A percentile compares a stretch with the other conserved stretches of the same genome.
Evolutionary conservation across 2,888 invertebrate genomes (phyloP).

Genomic region (Temnothorax ravouxi): DNA sequence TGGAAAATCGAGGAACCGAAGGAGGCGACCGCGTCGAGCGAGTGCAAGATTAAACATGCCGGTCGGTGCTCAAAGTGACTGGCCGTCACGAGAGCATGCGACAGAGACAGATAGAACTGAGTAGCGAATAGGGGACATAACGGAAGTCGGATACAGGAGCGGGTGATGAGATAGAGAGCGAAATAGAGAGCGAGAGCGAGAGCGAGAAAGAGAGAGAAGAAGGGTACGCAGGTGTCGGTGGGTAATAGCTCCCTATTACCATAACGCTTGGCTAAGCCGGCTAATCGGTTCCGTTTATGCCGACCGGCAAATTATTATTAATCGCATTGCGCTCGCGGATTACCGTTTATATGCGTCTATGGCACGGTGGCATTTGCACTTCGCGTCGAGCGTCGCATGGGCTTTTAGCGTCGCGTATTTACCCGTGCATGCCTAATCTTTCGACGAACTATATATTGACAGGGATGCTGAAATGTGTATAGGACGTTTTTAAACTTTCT

Average conservation of each 20-base stretch:
- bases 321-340: slow-evolving; percentile 79
- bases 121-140: slow-evolving; percentile 4
- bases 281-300: slow-evolving; percentile 84
- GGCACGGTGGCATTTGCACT: slow-evolving; percentile 71
- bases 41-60: slow-evolving; percentile 45
- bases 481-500: neutral
- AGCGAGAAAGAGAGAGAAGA: slow-evolving; percentile 17
- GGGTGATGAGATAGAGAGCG: slow-evolving; percentile 31
- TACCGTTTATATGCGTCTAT: slow-evolving; percentile 76
- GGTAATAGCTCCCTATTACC: slow-evolving; percentile 82
- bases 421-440: neutral
- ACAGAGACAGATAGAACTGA: slow-evolving; percentile 51
- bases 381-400: slow-evolving; percentile 37
- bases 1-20: slow-evolving; percentile 71
- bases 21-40: slow-evolving; percentile 48
- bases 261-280: slow-evolving; percentile 82
- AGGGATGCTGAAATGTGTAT: neutral
- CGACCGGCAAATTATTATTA: slow-evolving; percentile 84
- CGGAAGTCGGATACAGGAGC: slow-evolving; percentile 28
- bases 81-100: slow-evolving; percentile 38
- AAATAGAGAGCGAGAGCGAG: slow-evolving; percentile 35
- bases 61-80: slow-evolving; percentile 55
- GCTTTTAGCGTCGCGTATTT: slow-evolving; percentile 40
- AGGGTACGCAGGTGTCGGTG: slow-evolving; percentile 52
- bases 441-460: neutral